phyloP scores from a whole-genome alignment of 2,888 invertebrate species.

The Sepioteuthis lessoniana region DNA sequence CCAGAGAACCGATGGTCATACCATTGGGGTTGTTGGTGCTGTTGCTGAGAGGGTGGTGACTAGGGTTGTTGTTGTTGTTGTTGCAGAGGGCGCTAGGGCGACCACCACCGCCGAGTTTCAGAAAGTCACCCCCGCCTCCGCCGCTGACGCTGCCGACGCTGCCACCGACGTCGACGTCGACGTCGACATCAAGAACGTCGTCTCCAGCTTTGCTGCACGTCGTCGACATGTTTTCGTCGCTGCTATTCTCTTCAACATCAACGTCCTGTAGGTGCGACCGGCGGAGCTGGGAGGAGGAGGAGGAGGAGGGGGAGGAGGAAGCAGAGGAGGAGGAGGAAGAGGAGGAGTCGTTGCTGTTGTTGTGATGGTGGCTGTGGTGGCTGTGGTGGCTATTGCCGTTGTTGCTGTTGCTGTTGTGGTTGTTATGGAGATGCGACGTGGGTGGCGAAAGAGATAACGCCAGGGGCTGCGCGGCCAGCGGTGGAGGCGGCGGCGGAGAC shows the following conservation, averaged over 20 bases:
- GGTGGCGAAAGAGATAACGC: background rate
- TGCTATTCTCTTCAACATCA: constrained; percentile 19
- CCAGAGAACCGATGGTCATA: background rate
- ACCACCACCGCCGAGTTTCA: background rate
- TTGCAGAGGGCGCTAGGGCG: background rate
- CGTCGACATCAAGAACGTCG: constrained; percentile 52
- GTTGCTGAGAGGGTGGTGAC: constrained; percentile 52
- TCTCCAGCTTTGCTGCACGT: constrained; percentile 44
- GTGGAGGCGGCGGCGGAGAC: background rate
- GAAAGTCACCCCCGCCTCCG: constrained; percentile 25
- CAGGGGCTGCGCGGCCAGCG: background rate
- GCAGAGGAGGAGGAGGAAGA: background rate
- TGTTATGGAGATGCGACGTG: background rate
- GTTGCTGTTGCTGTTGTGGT: background rate
- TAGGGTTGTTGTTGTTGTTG: constrained; percentile 45
- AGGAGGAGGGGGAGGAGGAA: background rate
- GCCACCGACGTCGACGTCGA: constrained; percentile 50
- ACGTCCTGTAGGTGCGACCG: constrained; percentile 34
- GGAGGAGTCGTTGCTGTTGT: constrained; percentile 33
- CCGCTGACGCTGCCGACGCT: constrained; percentile 43
- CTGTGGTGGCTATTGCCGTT: background rate
- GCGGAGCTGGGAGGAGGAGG: background rate
- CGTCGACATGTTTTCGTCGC: constrained; percentile 36
- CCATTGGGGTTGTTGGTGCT: constrained; percentile 51
- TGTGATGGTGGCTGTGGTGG: background rate